Base-by-base conservation (phyloP, 37 sponge, comb jelly and placozoan genomes). In the Halisarca cf. caerulea region DNA sequence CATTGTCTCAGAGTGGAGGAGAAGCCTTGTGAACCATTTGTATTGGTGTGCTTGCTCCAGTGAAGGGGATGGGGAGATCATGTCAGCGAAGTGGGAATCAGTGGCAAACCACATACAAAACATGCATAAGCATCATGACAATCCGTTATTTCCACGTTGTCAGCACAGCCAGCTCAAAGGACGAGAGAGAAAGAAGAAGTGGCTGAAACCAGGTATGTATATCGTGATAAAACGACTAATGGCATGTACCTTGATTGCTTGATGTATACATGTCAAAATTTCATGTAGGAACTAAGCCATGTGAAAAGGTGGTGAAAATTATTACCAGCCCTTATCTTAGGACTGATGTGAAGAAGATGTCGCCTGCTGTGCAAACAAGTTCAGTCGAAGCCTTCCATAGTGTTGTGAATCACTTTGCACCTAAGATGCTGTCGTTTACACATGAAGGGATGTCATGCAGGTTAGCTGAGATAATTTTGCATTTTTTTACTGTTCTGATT, bases 351-450 rank as follows among this genome's bases (percentile, higher is more conserved):
- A 33, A 8, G 23, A 80, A 80, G 35, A 57, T 91, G 24, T 88
- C 89, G 33, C 37, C 85, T 35, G 15, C n/a, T n/a, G n/a, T n/a
- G n/a, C n/a, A n/a, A n/a, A n/a, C n/a, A n/a, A n/a, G n/a, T n/a
- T n/a, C n/a, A n/a, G n/a, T n/a, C n/a, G n/a, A 18, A 28, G 41
- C 75, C 60, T 91, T 73, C 78, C 88, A 88, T 58, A 91, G 86
- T 85, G 82, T 91, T 5, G 35, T 88, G 3, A 88, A 44, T 61
- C 85, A 88, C 33, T 88, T 88, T 88, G 92, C 92, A 28, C 89
- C 89, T 70, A 88, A 91, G 41, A 60, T 80, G 20, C 37, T 57
- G 3, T 82, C 86, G 18, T 92, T 88, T 73, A 60, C 83, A 20
- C 88, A 92, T 41, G 36, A 85, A 54, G 89, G 89, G 42, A 77